Evolutionary conservation across 1,140 invertebrate species (phyloP).

Genomic region (Drosophila yakuba): DNA sequence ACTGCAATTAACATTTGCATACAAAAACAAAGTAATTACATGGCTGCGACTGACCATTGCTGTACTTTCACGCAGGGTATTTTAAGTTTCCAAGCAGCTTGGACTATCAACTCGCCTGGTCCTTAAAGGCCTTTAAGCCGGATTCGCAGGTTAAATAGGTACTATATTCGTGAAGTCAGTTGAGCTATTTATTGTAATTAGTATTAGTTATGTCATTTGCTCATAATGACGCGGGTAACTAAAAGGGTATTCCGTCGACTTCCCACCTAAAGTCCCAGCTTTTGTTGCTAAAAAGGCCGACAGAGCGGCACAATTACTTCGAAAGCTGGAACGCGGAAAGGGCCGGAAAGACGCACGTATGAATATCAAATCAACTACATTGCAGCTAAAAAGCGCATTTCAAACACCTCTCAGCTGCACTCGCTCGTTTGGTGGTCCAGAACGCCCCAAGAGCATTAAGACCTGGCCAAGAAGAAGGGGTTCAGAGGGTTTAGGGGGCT

Average conservation of each 20-base stretch:
- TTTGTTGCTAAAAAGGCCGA: slow-evolving; percentile 47
- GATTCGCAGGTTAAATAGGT: too few species aligned
- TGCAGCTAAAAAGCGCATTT: slow-evolving; percentile 82
- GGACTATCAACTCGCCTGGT: neutral
- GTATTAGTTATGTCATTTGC: too few species aligned
- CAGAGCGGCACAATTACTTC: slow-evolving; percentile 32
- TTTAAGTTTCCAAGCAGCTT: neutral
- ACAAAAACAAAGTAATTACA: slow-evolving; percentile 68
- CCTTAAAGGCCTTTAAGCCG: too few species aligned
- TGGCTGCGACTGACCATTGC: slow-evolving; percentile 18
- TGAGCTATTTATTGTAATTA: too few species aligned
- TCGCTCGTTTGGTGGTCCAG: slow-evolving; percentile 78
- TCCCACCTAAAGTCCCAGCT: neutral
- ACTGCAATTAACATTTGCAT: slow-evolving; percentile 72
- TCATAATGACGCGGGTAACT: neutral
- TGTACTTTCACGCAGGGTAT: slow-evolving; percentile 10
- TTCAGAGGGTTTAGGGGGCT: neutral
- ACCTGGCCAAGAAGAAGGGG: slow-evolving; percentile 11
- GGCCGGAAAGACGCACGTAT: slow-evolving; percentile 43
- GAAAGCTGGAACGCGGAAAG: slow-evolving; percentile 10
- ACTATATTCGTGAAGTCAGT: too few species aligned
- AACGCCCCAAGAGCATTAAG: slow-evolving; percentile 70
- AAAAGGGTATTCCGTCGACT: slow-evolving; percentile 16
- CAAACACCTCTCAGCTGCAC: slow-evolving; percentile 67
- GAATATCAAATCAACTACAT: slow-evolving; percentile 77